Percentiles rank a stretch among this genome's conserved stretches.
phyloP scores from a whole-genome alignment of 2,113 vertebrate genomes.

The Ahaetulla prasina region DNA sequence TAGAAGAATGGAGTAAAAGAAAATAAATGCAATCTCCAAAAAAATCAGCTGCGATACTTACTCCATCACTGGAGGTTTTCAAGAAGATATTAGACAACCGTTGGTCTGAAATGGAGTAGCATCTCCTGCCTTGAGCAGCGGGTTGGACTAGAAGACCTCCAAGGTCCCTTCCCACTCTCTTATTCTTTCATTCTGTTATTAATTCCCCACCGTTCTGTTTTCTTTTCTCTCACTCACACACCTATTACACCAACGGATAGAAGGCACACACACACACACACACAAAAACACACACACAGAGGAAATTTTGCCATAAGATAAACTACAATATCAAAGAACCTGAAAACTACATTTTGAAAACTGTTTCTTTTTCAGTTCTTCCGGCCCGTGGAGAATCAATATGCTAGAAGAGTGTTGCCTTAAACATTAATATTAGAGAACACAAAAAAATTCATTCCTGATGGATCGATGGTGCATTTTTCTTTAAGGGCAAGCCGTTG shows the following conservation, averaged over 20 bases:
- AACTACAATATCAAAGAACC: slow-evolving; percentile 68
- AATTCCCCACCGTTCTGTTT: neutral
- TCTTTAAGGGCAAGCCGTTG: slow-evolving; percentile 69
- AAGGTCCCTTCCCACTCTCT: neutral
- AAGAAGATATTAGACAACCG: neutral
- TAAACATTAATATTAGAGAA: slow-evolving; percentile 75
- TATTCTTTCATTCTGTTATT: neutral
- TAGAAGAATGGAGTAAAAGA: neutral
- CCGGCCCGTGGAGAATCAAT: slow-evolving; percentile 73
- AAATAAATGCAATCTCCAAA: neutral
- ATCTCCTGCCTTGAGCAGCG: neutral
- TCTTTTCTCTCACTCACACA: neutral
- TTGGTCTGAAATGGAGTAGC: neutral
- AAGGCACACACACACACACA: slow-evolving; percentile 15
- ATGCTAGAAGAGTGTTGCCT: slow-evolving; percentile 67
- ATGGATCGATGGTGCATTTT: slow-evolving; percentile 70
- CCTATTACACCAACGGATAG: neutral
- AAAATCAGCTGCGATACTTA: neutral
- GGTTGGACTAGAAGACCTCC: neutral
- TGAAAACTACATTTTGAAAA: slow-evolving; percentile 74
- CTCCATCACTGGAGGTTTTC: neutral
- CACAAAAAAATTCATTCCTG: slow-evolving; percentile 71
- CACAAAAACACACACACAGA: slow-evolving; percentile 22
- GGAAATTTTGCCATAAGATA: slow-evolving; percentile 63
- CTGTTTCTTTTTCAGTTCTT: slow-evolving; percentile 68